These are phyloP conservation scores for Stegastes partitus DNA, from an alignment of 2,113 vertebrate species.

Conservation along the genomic window DNA sequence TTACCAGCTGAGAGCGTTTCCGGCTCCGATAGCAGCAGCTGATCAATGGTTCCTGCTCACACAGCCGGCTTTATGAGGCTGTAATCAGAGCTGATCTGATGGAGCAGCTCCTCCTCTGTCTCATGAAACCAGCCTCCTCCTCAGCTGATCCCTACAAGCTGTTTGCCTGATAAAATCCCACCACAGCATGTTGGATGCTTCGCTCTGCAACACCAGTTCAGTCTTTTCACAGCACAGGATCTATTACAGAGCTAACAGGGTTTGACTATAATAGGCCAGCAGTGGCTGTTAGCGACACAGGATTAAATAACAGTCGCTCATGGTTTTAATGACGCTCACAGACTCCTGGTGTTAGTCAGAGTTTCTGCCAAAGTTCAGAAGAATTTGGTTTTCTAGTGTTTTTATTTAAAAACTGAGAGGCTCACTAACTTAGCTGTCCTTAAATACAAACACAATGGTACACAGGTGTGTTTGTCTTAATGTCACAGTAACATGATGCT, in stretches of 20 bases:
- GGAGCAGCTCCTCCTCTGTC: conserved; percentile 39
- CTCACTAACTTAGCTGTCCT: too few relatives aligned
- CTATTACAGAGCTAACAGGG: not conserved
- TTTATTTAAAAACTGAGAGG: too few relatives aligned
- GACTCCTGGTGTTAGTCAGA: not conserved
- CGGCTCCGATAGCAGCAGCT: conserved; percentile 47
- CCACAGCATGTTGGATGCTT: not conserved
- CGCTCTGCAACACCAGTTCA: too few relatives aligned
- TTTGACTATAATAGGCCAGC: too few relatives aligned
- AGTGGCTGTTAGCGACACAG: too few relatives aligned
- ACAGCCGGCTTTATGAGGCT: not conserved
- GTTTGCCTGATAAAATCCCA: not conserved
- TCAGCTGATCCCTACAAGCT: conserved; percentile 12
- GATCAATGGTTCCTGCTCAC: conserved; percentile 43
- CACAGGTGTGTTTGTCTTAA: too few relatives aligned
- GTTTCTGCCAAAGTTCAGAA: not conserved
- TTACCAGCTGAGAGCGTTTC: conserved; percentile 55
- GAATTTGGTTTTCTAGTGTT: not conserved
- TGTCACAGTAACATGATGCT: too few relatives aligned
- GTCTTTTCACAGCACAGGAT: not conserved
- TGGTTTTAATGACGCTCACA: not conserved
- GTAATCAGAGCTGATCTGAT: conserved; percentile 48
- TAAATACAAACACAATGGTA: too few relatives aligned
- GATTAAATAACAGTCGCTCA: too few relatives aligned
- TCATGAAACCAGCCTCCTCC: conserved; percentile 42